Conservation (phyloP, 2,888 invertebrate genomes). For the Alsophila aescularia region DNA sequence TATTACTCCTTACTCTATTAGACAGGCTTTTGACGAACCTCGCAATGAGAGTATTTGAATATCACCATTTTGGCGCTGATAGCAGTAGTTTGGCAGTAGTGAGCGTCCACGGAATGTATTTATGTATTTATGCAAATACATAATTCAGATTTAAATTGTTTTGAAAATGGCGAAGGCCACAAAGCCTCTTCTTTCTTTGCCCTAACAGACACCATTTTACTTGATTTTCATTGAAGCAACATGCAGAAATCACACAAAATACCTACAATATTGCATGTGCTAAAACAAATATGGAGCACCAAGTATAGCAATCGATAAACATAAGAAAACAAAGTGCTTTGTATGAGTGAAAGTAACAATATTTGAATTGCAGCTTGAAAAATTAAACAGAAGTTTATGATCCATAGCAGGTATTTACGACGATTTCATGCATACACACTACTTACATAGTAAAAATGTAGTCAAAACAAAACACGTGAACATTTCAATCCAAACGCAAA, state of each 20-base stretch:
- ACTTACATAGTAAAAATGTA: conserved; percentile 19
- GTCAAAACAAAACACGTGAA: conserved; percentile 30
- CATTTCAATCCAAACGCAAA: conserved; percentile 38
- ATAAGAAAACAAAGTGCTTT: not conserved
- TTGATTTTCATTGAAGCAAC: not conserved
- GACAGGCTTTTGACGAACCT: no score
- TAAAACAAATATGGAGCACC: not conserved
- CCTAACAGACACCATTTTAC: no score
- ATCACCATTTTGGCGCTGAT: no score
- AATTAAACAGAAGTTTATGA: conserved; percentile 15
- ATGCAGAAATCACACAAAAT: not conserved
- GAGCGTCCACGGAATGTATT: no score
- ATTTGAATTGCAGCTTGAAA: conserved; percentile 5
- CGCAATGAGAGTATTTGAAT: no score
- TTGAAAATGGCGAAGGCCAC: no score
- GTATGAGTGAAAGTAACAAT: conserved; percentile 7
- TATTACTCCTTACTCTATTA: no score
- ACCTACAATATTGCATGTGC: not conserved
- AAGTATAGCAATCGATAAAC: not conserved
- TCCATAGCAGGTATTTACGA: conserved; percentile 19
- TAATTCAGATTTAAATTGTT: no score
- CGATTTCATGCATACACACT: conserved; percentile 8
- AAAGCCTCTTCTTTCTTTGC: no score
- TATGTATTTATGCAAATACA: no score
- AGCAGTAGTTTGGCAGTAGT: no score